Evolutionary conservation across 2,888 invertebrate genomes (phyloP), one percentile per base, ranked within the genome.

Genomic region (Drosophila nigritarsus): DNA sequence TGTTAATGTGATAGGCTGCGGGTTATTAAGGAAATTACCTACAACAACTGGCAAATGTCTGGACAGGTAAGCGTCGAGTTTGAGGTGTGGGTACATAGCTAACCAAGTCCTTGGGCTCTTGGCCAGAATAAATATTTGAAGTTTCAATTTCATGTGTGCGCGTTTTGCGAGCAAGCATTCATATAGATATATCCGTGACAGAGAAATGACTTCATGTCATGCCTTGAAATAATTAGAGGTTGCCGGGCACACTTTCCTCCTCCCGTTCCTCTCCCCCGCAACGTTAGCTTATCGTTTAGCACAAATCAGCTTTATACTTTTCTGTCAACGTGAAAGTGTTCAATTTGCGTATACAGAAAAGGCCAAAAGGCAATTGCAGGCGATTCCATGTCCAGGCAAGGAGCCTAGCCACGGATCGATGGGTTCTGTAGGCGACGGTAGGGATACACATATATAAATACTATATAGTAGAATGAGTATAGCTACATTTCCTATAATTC

Each of bases 181-280:
- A 73, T 83, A 85, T 78, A 75, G 78, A 75, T 78, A 85, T 56
- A 88, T 75, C 66, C 63, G 68, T 78, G 82, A 49, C 71, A 73
- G 81, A 87, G 82, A 87, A 91, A 91, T 90, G 90, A 87, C 86
- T 91, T 88, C 90, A 91, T 92, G 91, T 91, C 92, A 92, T 91
- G 92, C 89, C 89, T 90, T 85, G 76, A 87, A 83, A 91, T 92
- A 91, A 92, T 92, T 91, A 91, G 87, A 86, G 86, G 84, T 87
- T 80, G 76, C 72, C 49, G 58, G 20, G 30, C 15, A 40, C 55
- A 62, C 71, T 60, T n/a, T n/a, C 2, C 38, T 27, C 27, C 18
- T 8, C 18, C 53, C 8, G 27, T 27, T 1, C 4, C 34, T 9
- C 11, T 1, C 20, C 13, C 38, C 38, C 0, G 27, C 27, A 24